Conservation (phyloP, 2,797 vertebrate genomes). For the Chelon auratus region DNA sequence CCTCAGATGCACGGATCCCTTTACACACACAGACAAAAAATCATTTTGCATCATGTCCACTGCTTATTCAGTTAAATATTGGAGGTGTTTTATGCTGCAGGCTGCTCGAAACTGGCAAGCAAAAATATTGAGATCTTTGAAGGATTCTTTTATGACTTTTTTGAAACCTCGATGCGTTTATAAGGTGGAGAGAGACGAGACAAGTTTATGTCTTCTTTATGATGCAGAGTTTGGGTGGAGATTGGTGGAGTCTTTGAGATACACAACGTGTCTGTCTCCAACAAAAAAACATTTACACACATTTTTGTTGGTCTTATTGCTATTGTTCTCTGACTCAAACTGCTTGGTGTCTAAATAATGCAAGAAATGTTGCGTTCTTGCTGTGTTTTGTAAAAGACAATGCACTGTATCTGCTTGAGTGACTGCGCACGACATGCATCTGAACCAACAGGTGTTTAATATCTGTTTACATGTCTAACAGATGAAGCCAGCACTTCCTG, state of each 20-base stretch:
- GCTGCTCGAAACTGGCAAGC: not conserved
- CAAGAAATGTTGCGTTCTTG: not conserved
- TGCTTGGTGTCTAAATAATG: slow-evolving; percentile 14
- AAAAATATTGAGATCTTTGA: slow-evolving; percentile 11
- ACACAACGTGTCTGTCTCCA: slow-evolving; percentile 38
- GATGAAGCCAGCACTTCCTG: slow-evolving; percentile 40
- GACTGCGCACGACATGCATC: slow-evolving; percentile 39
- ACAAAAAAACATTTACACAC: slow-evolving; percentile 4
- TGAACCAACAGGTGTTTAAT: slow-evolving; percentile 50
- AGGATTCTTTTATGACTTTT: slow-evolving; percentile 1
- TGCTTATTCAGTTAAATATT: not conserved
- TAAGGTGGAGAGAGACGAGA: slow-evolving; percentile 23
- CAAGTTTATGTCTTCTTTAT: slow-evolving; percentile 25
- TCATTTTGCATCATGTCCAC: not conserved
- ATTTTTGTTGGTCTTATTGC: slow-evolving; percentile 9
- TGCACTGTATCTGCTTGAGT: slow-evolving; percentile 19
- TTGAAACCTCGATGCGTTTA: slow-evolving; percentile 35
- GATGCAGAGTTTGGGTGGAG: slow-evolving; percentile 14
- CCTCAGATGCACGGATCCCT: slow-evolving; percentile 27
- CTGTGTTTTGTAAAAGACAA: not conserved
- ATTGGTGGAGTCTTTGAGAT: slow-evolving; percentile 22
- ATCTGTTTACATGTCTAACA: slow-evolving; percentile 55
- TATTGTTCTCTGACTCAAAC: slow-evolving; percentile 6
- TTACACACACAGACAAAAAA: slow-evolving; percentile 5
- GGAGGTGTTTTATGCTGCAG: not conserved